Evolutionary conservation across 2,113 vertebrate species (phyloP), one percentile per base, ranked within the genome.

Genomic region (Pygathrix nemaeus): DNA sequence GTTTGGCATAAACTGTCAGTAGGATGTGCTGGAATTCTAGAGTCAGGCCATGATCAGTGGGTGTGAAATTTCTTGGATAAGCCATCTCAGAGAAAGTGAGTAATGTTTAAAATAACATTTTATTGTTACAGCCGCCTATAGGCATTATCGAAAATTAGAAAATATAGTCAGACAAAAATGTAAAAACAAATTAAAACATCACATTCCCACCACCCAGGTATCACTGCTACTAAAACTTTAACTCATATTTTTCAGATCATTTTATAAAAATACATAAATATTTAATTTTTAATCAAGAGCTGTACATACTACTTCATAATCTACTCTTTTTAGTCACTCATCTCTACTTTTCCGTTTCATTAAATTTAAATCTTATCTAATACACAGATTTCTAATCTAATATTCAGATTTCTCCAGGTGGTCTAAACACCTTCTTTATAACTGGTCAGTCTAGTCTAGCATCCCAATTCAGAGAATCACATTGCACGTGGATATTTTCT

Each of bases 31-130:
- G 2, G 2, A 72, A 64, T 40, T 81, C 5, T 8, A 18, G 8
- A 73, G 7, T 76, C 11, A 38, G 21, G 7, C 11, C 2, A 0
- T 61, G 21, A 50, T 90, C 61, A n/a, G 1, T 81, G 38, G 2
- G 20, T 68, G 73, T 90, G 66, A 90, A 90, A 57, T 76, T 95
- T 87, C 75, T 87, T 93, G 68, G 57, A 30, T 85, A 59, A 90
- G 80, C 48, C 48, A 87, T 75, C 48, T 86, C 55, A 6, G 64
- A 66, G 55, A 86, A 86, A 93, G 64, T 76, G 73, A 86, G 80
- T 90, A 40, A 73, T 78, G 30, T 83, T 93, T 35, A 80, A 68
- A 86, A 72, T 59, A 96, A 84, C 35, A 11, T 55, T 95, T 95
- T 94, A 38, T 94, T 83, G 78, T 86, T 73, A 81, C 35, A 84